Base-by-base conservation (phyloP, 64 coral and sea anemone genomes). In the Orbicella faveolata region DNA sequence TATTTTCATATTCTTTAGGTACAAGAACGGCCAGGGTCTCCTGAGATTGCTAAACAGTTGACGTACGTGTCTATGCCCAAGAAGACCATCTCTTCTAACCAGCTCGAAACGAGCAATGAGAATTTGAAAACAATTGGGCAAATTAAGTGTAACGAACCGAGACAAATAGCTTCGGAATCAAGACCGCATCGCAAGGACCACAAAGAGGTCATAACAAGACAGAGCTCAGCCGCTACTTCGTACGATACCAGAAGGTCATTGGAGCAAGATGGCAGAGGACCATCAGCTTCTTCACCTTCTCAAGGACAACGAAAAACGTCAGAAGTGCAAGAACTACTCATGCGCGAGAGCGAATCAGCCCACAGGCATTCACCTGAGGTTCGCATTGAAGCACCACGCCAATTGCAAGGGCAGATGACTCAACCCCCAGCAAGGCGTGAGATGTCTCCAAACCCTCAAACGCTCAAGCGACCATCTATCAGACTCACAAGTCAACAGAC, bases 41-140 rank as follows among this genome's bases (percentile, higher is more conserved):
- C 79, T 34, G 57, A 82, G 36, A 82, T 82, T 82, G 62, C 57
- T 59, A 82, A 82, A 57, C 59, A 59, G 65, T 41, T 65, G 8
- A 82, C 18, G 57, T 3, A 33, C 21, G 35, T 30, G 18, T 82
- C 33, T 19, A 5, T 63, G 36, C 6, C 79, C 65, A 30, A 62
- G 7, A 36, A 65, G 59, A 37, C 79, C 26, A 20, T 36, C 8
- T 19, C 61, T 2, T 15, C 20, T 7, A 82, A 8, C 17, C 57
- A 20, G 79, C 62, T 11, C 54, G 33, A 65, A 59, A 12, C 10
- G 55, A 59, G 44, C 44, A 48, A 48, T 48, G 44, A 48, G 44
- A 48, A 48, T 6, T 6, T 48, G 44, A 48, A 48, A 48, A 48
- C 44, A 48, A 6, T 48, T 48, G 44, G 44, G 0, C 44, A 48